A percentile compares a stretch with the other conserved stretches of the same genome.
These are phyloP conservation scores for Lasiommata megera DNA, from an alignment of 2,888 invertebrate genomes.

Conservation along the genomic window DNA sequence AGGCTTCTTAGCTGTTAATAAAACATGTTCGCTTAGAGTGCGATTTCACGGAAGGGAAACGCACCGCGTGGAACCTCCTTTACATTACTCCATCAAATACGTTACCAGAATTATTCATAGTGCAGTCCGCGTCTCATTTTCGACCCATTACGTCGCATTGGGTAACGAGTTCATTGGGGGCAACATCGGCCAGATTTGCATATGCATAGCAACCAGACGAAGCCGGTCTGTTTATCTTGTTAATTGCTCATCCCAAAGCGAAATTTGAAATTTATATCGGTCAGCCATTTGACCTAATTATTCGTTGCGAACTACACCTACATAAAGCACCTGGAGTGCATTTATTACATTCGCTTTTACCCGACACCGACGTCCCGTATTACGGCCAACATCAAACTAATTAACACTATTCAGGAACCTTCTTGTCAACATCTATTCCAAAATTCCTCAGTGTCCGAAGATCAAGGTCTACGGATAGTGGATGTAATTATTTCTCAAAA, in stretches of 20 bases:
- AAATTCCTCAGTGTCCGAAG: no score
- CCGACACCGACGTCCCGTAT: no score
- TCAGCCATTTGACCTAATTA: background rate
- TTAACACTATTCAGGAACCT: no score
- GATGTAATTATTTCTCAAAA: no score
- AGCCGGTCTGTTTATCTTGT: slow-evolving; percentile 14
- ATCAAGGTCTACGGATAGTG: no score
- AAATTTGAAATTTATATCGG: background rate
- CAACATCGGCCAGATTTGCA: slow-evolving; percentile 17
- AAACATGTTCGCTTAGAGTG: no score
- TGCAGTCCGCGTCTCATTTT: slow-evolving; percentile 45
- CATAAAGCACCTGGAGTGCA: background rate
- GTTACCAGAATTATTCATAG: slow-evolving; percentile 26
- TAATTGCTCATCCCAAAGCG: slow-evolving; percentile 4
- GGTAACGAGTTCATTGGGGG: slow-evolving; percentile 37
- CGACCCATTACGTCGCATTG: slow-evolving; percentile 47
- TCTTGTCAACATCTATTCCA: no score
- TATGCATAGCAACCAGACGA: slow-evolving; percentile 22
- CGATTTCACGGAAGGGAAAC: background rate
- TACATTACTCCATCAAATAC: slow-evolving; percentile 11
- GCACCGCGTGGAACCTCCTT: background rate
- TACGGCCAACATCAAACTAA: no score
- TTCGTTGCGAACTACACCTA: background rate
- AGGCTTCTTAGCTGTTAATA: no score
- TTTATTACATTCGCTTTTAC: background rate